Evolutionary conservation across 2,797 vertebrate genomes (phyloP).

Genomic region (Diglossa cyanea): DNA sequence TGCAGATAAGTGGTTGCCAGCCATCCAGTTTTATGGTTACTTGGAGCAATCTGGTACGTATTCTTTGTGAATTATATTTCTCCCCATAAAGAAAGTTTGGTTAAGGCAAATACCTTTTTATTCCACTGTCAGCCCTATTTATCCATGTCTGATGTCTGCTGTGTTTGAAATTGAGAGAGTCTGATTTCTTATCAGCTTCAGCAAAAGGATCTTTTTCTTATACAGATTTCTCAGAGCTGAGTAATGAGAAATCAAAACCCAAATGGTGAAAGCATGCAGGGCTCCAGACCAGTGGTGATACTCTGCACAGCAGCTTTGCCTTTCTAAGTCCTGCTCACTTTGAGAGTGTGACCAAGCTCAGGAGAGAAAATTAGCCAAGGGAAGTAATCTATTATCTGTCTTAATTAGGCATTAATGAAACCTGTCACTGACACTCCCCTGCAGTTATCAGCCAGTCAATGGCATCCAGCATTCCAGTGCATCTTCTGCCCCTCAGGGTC

Average conservation of each 20-base stretch:
- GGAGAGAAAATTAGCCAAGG: background rate
- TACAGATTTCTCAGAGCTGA: background rate
- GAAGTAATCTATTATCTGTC: background rate
- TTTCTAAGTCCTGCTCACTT: background rate
- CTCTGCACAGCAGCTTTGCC: background rate
- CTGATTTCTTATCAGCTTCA: background rate
- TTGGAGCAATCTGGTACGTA: background rate
- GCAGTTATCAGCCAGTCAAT: background rate
- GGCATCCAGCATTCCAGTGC: background rate
- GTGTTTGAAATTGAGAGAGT: background rate
- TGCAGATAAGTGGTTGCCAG: conserved; percentile 16
- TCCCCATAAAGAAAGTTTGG: background rate
- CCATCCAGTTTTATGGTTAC: background rate
- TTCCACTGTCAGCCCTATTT: background rate
- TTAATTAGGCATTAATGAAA: conserved; percentile 34
- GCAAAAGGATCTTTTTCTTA: background rate
- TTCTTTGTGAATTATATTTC: background rate
- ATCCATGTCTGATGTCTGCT: background rate
- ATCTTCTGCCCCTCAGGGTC: background rate
- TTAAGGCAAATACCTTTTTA: background rate
- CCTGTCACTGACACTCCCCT: background rate
- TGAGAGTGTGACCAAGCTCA: background rate
- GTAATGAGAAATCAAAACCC: background rate
- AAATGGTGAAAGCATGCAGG: background rate
- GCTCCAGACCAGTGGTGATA: background rate